Base-by-base conservation (phyloP, 2,888 invertebrate genomes). In the Drosophila eohydei region DNA sequence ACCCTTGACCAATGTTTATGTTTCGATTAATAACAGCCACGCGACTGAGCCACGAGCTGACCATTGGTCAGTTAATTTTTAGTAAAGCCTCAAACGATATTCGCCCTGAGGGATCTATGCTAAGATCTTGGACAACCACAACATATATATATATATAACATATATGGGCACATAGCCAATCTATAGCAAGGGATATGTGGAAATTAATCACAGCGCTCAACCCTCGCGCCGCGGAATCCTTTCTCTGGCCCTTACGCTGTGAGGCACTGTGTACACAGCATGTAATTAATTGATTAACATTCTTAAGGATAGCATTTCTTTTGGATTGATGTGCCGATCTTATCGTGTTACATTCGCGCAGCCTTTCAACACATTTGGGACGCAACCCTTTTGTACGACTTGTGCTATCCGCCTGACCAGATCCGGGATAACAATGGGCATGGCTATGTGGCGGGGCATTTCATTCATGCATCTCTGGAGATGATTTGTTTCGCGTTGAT, bases 241-340 rank as follows among this genome's bases (percentile, higher is more conserved):
- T 81, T 73, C 43, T 26, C 62, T 46, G 50, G 43, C 74, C 71
- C 62, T 72, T 38, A 21, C 16, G 26, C 44, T 4, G 26, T 9
- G 41, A 50, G 32, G 50, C 41, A 52, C 52, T 71, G 68, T 57
- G 69, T 64, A 78, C 91, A 77, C 91, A 90, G 91, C 90, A 84
- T 89, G 91, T 87, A 90, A 91, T 91, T 91, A 91, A 91, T 91
- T 91, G 90, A 91, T 91, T 89, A 91, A 88, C 83, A 77, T 88
- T 76, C 88, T 89, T 89, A 88, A 78, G 84, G 87, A 88, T 79
- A 82, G 74, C 81, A 77, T 82, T 82, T 73, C 73, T 61, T 70
- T 60, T 65, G 73, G 79, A 82, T 84, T 84, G 83, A 83, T 85
- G 83, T 72, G 81, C 56, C 83, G 85, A 85, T 85, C 84, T 87